Conservation (phyloP, 2,113 vertebrate species). For the Malurus alboscapulatus region DNA sequence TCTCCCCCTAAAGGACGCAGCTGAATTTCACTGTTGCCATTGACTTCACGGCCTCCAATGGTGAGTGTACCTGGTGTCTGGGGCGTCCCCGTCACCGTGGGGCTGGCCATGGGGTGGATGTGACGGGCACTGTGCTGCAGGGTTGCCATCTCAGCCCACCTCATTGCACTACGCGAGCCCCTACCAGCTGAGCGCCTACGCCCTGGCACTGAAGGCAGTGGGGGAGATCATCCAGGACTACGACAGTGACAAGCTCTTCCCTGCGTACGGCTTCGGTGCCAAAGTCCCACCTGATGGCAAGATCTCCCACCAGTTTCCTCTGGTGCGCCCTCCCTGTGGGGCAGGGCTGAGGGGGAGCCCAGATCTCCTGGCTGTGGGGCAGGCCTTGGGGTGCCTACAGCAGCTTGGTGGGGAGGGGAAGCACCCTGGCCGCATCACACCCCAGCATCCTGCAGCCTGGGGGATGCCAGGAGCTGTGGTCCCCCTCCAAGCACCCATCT, state of each 20-base stretch:
- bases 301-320: constrained; percentile 94
- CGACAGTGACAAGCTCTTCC: constrained; percentile 98
- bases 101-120: accelerated
- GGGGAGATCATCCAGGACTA: constrained; percentile 99
- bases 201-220: constrained; percentile 96
- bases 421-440: not conserved
- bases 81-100: not conserved
- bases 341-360: not conserved
- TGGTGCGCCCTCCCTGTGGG: constrained; percentile 75
- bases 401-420: accelerated
- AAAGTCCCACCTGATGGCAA: constrained; percentile 96
- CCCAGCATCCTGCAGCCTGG: not conserved
- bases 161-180: constrained; percentile 97
- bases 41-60: constrained; percentile 97
- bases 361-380: not conserved
- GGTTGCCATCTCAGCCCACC: constrained; percentile 93
- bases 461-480: not conserved
- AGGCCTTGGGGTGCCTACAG: not conserved
- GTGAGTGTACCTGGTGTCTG: constrained; percentile 69
- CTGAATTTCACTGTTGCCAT: constrained; percentile 98
- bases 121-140: constrained; percentile 64
- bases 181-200: constrained; percentile 97
- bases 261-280: constrained; percentile 95
- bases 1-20: constrained; percentile 83
- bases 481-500: not conserved